phyloP scores from a whole-genome alignment of 2,888 invertebrate genomes.

The Norana najaformis region DNA sequence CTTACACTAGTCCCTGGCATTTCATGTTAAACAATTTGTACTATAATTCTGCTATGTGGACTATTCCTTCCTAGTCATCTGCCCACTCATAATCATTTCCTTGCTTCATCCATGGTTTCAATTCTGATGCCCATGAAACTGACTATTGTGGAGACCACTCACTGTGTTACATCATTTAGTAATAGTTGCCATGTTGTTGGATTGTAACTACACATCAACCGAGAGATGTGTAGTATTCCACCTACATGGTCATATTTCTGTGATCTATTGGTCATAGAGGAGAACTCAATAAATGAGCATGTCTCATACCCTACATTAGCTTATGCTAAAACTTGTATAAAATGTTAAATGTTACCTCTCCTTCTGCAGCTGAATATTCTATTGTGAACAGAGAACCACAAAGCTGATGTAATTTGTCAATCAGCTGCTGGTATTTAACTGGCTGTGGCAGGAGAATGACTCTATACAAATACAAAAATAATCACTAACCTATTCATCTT shows the following conservation, averaged over 20 bases:
- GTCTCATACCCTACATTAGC: neutral
- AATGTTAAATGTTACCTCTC: conserved; percentile 8
- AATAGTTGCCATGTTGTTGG: neutral
- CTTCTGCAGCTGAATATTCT: conserved; percentile 7
- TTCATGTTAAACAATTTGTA: too few species aligned
- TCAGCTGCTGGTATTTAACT: neutral
- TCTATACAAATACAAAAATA: neutral
- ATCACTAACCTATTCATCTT: neutral
- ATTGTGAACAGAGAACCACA: conserved; percentile 13
- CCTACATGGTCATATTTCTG: neutral
- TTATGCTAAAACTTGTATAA: neutral
- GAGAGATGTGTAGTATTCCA: neutral
- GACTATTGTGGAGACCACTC: neutral
- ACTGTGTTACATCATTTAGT: neutral
- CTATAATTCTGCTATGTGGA: neutral
- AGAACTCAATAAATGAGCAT: too few species aligned
- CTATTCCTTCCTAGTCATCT: neutral
- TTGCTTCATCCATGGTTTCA: neutral
- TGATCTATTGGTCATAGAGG: neutral
- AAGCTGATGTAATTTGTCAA: conserved; percentile 7
- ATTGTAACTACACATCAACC: neutral
- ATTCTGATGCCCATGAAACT: neutral
- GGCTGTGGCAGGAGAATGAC: conserved; percentile 10
- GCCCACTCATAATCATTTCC: neutral
- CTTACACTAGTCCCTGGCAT: too few species aligned